A percentile compares a stretch with the other conserved stretches of the same genome.
Evolutionary conservation across 2,113 vertebrate genomes (phyloP).

Genomic region (Muntiacus reevesi): DNA sequence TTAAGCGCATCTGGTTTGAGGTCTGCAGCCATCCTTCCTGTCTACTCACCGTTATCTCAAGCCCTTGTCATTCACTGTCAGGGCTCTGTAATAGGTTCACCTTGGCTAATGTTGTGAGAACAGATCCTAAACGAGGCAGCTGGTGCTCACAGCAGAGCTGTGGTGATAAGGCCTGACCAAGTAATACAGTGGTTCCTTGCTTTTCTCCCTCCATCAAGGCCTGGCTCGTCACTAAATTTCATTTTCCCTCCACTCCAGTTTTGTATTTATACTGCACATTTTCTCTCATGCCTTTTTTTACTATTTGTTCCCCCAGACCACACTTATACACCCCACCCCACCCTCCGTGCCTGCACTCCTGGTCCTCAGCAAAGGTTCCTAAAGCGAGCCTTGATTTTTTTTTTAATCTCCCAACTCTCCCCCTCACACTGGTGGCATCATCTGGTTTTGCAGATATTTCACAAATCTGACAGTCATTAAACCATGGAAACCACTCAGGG

Average conservation of each 20-base stretch:
- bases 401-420: background rate
- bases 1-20: background rate
- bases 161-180: background rate
- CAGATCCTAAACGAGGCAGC: background rate
- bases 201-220: background rate
- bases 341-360: fast-evolving
- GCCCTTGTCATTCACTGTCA: background rate
- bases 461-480: conserved; percentile 45
- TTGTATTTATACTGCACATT: background rate
- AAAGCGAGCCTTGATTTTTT: background rate
- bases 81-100: background rate
- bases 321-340: fast-evolving
- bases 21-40: background rate
- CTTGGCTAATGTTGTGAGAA: conserved; percentile 5
- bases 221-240: background rate
- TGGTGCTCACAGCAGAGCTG: background rate
- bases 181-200: background rate
- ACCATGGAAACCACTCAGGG: background rate
- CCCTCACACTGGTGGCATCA: background rate
- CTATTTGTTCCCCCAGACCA: background rate
- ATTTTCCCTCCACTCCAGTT: background rate
- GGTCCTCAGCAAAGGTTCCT: background rate
- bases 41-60: fast-evolving
- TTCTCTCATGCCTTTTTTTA: background rate
- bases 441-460: conserved; percentile 44